Conservation (phyloP, 2,113 vertebrate species). For the Hystrix cristata region DNA sequence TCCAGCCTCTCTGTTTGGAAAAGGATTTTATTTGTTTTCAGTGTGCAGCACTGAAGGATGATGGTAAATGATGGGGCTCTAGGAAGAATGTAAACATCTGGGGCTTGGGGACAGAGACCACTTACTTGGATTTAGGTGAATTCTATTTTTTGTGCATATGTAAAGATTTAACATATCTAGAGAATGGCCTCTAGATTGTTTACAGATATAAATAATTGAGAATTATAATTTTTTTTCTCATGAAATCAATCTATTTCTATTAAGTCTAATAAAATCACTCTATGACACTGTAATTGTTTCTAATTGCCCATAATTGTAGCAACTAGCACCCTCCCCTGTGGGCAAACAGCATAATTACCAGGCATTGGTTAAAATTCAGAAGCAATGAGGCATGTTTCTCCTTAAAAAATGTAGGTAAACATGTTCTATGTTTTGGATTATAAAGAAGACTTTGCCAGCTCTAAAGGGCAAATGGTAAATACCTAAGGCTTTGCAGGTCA, state of each 20-base stretch:
- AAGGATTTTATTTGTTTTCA: background rate
- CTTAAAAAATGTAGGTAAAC: background rate
- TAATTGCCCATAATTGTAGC: constrained; percentile 60
- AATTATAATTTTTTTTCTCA: constrained; percentile 48
- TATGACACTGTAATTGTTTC: constrained; percentile 5
- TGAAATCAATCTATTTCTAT: background rate
- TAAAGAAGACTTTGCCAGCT: background rate
- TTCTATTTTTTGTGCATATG: background rate
- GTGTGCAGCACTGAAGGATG: background rate
- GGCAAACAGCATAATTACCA: constrained; percentile 70
- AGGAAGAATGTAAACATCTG: background rate
- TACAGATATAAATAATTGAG: constrained; percentile 9
- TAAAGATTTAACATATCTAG: background rate
- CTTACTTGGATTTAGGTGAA: background rate
- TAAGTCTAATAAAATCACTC: constrained; percentile 56
- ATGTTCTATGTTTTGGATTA: constrained; percentile 1
- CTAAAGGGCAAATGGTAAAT: background rate
- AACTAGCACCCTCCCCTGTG: constrained; percentile 10
- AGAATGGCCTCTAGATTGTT: constrained; percentile 5
- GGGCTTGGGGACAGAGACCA: background rate
- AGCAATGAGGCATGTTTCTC: constrained; percentile 62
- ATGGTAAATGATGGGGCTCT: background rate
- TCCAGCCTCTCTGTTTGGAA: background rate
- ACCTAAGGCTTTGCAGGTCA: background rate
- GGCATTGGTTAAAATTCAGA: constrained; percentile 71